Base-by-base conservation (phyloP, 2,113 vertebrate species). In the Erythrocercus mccallii region DNA sequence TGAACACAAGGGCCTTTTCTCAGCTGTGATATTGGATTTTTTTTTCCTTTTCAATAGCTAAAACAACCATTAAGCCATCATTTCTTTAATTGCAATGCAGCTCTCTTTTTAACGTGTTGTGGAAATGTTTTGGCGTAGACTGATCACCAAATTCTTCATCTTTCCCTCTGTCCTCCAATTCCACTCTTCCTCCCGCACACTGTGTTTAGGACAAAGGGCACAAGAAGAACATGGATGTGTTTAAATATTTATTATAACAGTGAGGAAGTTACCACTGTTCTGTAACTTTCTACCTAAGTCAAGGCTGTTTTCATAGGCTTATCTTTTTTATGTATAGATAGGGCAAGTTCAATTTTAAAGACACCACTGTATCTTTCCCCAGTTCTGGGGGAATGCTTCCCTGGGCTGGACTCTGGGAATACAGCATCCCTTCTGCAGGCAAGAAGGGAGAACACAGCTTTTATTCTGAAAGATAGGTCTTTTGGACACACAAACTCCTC, bases 341-440 rank as follows among this genome's bases (percentile, higher is more conserved):
- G 27, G 9, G 35, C 13, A 74, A 62, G 27, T n/a, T 83, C 51
- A 58, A 22, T 44, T 68, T 74, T 66, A 45, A 80, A 92, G n/a
- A 38, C 27, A 62, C 16, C 10, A 9, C 45, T 12, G 6, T 17
- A 12, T 30, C 70, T 27, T 69, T 53, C 27, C 45, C 20, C n/a
- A n/a, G 0, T 0, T 22, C 33, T 17, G 38, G 8, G 14, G 42
- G 17, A 79, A 69, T 0, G 0, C 37, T 35, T 31, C 45, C 61
- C 33, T 48, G 54, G 25, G 18, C 50, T 77, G 4, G 1, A 28
- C 24, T 56, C 25, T 3, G 1, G 17, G n/a, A 68, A 81, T 4
- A 47, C 15, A 69, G 51, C 23, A 68, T 7, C 27, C 58, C 13
- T 51, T 68, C 80, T 61, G 24, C 3, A 88, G 17, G 22, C 35